Base-by-base conservation (phyloP, 2,797 vertebrate species). In the Chloroceryle amazona region DNA sequence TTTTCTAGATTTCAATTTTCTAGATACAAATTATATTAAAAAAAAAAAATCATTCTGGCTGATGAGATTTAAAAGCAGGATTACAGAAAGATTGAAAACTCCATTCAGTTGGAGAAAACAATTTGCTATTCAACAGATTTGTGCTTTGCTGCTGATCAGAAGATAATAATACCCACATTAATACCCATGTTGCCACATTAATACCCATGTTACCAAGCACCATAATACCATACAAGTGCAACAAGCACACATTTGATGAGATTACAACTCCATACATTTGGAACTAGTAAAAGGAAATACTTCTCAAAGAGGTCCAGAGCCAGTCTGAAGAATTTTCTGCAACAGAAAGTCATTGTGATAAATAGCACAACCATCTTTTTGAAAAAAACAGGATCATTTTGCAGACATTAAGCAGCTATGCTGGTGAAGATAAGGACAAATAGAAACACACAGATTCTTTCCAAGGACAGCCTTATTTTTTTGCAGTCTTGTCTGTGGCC, bases 31-130 rank as follows among this genome's bases (percentile, higher is more conserved):
- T 25, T 0, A 60, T 41, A 94, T 71, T 92, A 46, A n/a, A 65
- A 67, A 72, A 52, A 74, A 75, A 23, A 75, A 73, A 60, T 7
- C 61, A 73, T 76, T 78, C 33, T 23, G 14, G 57, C 22, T 92
- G 81, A 92, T 65, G 61, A 87, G 86, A 82, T 96, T 93, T 72
- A 75, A 79, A 83, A 82, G 63, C 3, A 2, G 83, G 86, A 95
- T 93, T 96, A 93, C 4, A 70, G 78, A 58, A 83, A 89, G 87
- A 89, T 75, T 93, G 57, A 74, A 96, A 93, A 94, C 51, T 67
- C 37, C 54, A 10, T 72, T 89, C 79, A 58, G 1, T 11, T 29
- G 74, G 54, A 57, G 37, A 52, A 93, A 91, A 86, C 83, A 90
- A 60, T 81, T 95, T 0, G 0, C 72, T 88, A 22, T 68, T 91